Base-by-base conservation (phyloP, 2,113 vertebrate species). In the Phaethon lepturus region DNA sequence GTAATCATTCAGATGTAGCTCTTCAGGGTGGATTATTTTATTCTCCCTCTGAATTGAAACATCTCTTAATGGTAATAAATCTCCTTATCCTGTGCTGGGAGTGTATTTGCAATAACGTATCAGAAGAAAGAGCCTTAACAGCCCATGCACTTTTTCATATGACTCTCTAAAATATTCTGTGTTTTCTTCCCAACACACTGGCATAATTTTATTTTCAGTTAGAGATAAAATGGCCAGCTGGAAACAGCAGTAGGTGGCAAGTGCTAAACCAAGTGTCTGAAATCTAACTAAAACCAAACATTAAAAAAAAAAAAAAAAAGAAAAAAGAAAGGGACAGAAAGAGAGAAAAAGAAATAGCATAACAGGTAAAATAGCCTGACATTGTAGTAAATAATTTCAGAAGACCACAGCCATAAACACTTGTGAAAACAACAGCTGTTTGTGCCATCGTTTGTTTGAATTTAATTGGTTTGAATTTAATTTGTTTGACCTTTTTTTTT, bases 21-120 rank as follows among this genome's bases (percentile, higher is more conserved):
- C 53, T 93, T 92, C 0, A 13, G 42, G 11, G 25, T 44, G 60
- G 85, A 74, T 95, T 93, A 90, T 94, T 96, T 96, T 92, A 59
- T 92, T 88, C 53, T 90, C 38, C 42, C 50, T 86, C 66, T 86
- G 74, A 95, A 86, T 29, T 93, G 59, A 86, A 92, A 88, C 67
- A 77, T 89, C 78, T 93, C 71, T 66, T 90, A 90, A 86, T 90
- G 78, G 49, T 73, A 92, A 94, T 71, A 93, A 96, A 96, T 91
- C 67, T 85, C 45, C 78, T 92, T 93, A 94, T 76, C 25, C 52
- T 67, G 17, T 80, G 29, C 90, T 84, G 67, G 38, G 40, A 79
- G 13, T 60, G 19, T 62, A 73, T 79, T 86, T 93, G 52, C 75
- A 82, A 40, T 85, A 50, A 63, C 44, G 29, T 77, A 35, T 83